Conservation (phyloP, 2,888 invertebrate genomes). For the Plagodis pulveraria region DNA sequence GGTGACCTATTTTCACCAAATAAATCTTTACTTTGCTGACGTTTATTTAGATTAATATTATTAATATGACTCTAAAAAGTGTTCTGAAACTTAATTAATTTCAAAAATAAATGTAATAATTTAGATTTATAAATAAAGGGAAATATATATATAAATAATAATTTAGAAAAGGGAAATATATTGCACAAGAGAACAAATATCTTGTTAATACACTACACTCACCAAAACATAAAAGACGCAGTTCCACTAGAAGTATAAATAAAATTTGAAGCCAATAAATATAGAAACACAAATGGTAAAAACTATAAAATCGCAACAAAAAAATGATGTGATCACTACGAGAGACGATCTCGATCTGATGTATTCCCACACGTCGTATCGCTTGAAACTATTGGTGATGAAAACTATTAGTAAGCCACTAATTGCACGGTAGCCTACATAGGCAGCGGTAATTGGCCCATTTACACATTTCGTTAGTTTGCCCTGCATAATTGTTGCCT, state of each 20-base stretch:
- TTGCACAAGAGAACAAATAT: neutral
- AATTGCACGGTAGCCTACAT: slow-evolving; percentile 83
- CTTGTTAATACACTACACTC: slow-evolving; percentile 4
- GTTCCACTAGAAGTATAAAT: slow-evolving; percentile 2
- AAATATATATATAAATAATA: no score
- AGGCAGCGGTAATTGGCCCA: slow-evolving; percentile 81
- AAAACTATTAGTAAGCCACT: slow-evolving; percentile 82
- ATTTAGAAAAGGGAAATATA: no score
- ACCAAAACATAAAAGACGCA: slow-evolving; percentile 5
- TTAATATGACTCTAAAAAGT: slow-evolving; percentile 26
- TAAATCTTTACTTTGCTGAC: slow-evolving; percentile 57
- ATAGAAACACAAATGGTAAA: slow-evolving; percentile 25
- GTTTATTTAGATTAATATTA: slow-evolving; percentile 49
- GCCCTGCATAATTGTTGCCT: slow-evolving; percentile 77
- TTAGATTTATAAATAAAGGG: no score
- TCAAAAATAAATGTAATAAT: no score
- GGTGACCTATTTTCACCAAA: slow-evolving; percentile 60
- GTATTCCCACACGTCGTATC: slow-evolving; percentile 58
- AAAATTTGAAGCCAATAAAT: slow-evolving; percentile 4
- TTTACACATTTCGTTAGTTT: slow-evolving; percentile 83
- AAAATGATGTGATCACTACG: slow-evolving; percentile 63
- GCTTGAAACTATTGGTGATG: slow-evolving; percentile 78
- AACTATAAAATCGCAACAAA: slow-evolving; percentile 35
- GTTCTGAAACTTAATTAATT: no score
- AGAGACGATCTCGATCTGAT: slow-evolving; percentile 73